phyloP scores from a whole-genome alignment of 2,797 vertebrate species.

The Sebastes itinus region DNA sequence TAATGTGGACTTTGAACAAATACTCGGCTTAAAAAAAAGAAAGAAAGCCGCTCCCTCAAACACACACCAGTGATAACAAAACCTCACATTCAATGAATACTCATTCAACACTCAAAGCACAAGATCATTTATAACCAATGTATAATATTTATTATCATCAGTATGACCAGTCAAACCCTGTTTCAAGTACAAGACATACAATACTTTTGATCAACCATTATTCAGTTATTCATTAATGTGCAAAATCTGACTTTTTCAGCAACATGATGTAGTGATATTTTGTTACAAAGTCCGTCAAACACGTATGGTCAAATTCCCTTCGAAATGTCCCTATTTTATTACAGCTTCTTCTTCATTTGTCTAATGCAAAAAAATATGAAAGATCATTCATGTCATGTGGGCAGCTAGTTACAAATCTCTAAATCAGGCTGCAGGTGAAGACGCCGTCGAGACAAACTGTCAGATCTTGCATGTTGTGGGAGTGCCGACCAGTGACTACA shows the following conservation, averaged over 20 bases:
- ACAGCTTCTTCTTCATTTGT: neutral
- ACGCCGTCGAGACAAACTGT: neutral
- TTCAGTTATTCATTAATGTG: neutral
- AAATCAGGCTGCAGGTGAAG: neutral
- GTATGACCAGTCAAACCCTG: neutral
- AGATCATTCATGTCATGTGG: neutral
- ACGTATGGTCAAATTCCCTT: neutral
- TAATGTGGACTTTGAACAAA: conserved; percentile 39
- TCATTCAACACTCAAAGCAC: neutral
- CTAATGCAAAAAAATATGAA: neutral
- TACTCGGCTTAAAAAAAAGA: neutral
- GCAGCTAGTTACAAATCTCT: neutral
- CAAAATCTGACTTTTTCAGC: neutral
- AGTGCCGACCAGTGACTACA: neutral
- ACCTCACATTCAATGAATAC: neutral
- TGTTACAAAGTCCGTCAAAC: neutral
- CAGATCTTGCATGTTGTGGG: neutral
- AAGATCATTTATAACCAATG: neutral
- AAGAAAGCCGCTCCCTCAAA: conserved; percentile 31
- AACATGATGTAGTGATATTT: neutral
- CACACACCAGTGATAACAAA: neutral
- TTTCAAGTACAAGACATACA: neutral
- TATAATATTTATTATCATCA: conserved; percentile 3
- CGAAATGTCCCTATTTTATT: neutral
- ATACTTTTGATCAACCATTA: neutral